These are phyloP conservation scores for Magallana gigas DNA, from an alignment of 1,140 invertebrate genomes.

Conservation along the genomic window DNA sequence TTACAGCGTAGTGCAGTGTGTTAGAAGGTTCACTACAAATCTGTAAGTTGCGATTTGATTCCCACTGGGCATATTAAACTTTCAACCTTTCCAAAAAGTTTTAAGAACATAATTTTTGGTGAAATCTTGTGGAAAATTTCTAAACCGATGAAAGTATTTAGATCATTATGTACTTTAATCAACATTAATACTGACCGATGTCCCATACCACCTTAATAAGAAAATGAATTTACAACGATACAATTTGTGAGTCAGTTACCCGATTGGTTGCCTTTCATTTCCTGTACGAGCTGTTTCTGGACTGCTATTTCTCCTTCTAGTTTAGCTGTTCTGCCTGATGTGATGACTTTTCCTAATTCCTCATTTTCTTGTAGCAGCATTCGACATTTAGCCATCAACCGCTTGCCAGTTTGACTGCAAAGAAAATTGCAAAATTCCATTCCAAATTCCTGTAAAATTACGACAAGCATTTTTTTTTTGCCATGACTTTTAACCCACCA, in stretches of 20 bases:
- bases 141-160: too few species aligned
- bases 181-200: too few species aligned
- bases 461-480: neutral
- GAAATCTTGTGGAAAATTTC: too few species aligned
- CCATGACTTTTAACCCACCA: conserved; percentile 32
- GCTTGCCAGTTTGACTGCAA: conserved; percentile 91
- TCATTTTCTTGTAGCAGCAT: conserved; percentile 99
- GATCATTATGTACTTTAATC: too few species aligned
- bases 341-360: conserved; percentile 96
- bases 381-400: conserved; percentile 97
- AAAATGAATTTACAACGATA: too few species aligned
- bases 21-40: too few species aligned
- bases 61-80: too few species aligned
- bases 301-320: conserved; percentile 96
- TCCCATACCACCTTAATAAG: too few species aligned
- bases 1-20: too few species aligned
- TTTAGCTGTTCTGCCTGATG: conserved; percentile 95
- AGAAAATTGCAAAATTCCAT: conserved; percentile 39
- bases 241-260: conserved; percentile 81
- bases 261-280: conserved; percentile 97
- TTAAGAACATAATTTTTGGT: too few species aligned
- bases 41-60: too few species aligned
- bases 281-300: conserved; percentile 96
- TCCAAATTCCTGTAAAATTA: neutral
- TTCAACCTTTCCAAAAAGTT: too few species aligned